Base-by-base conservation (phyloP, 35 echinoderm and acorn worm species). In the Ophioderma brevispina region DNA sequence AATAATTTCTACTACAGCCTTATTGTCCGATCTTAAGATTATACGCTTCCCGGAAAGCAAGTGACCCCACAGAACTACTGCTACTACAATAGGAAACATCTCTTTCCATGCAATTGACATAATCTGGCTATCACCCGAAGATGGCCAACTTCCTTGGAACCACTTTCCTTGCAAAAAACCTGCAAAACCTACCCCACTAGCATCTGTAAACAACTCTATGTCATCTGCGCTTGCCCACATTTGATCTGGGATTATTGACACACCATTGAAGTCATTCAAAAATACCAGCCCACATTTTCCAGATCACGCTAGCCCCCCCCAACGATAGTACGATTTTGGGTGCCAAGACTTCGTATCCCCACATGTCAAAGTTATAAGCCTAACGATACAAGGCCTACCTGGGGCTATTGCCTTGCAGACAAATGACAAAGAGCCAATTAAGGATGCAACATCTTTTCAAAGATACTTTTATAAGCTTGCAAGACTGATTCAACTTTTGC, bases 401-500 rank as follows among this genome's bases (percentile, higher is more conserved):
- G 81, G 89, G 13, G 82, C 81, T 30, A 85, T 39, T n/a, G 75
- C 89, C 21, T 56, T 76, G 25, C 89, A 91, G 0, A 84, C 81
- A 55, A 84, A 85, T 39, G 89, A 91, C 19, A 55, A 52, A 0
- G 78, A 49, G 0, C 35, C 76, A 13, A 32, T 40, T 33, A 85
- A 40, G 0, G 81, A 37, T 50, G 42, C 10, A 8, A 18, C 21
- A 78, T 91, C 32, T n/a, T 85, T 39, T 42, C 25, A 46, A 33
- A n/a, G 70, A n/a, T 35, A 55, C 2, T n/a, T 37, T 32, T 33
- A 25, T 15, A 6, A 3, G 59, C 59, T 6, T 70, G 15, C 15
- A 70, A 1, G 59, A 25, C 15, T 25, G 10, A 15, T 25, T 18
- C 15, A 2, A 91, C 15, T 78, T 42, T 56, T 38, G 11, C 63